Base-by-base conservation (phyloP, 2,113 vertebrate species). In the Eulacestoma nigropectus region DNA sequence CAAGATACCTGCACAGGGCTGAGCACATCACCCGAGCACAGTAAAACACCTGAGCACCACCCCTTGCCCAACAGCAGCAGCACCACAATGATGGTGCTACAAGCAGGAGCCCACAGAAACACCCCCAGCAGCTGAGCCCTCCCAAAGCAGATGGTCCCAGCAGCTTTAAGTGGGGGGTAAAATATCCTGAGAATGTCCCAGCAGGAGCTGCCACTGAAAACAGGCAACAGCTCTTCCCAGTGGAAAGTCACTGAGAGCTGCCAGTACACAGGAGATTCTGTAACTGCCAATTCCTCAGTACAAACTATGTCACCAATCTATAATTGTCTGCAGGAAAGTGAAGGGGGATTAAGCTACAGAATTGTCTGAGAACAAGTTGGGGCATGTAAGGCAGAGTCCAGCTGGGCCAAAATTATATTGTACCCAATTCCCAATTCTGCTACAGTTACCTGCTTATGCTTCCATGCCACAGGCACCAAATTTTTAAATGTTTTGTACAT, bases 331-430 rank as follows among this genome's bases (percentile, higher is more conserved):
- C 37, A 20, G 73, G 62, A 41, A 79, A 93, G 83, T 8, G 18
- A 92, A 77, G 33, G 72, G 93, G 80, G 89, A 91, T 90, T 80
- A 90, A 52, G 50, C 84, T 57, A n/a, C 83, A 86, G 91, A 84
- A 96, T 29, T 23, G 50, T 22, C 52, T 39, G 63, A 81, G 84
- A 93, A 95, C 94, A 95, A 96, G 89, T 65, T 86, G 27, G 88
- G 91, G 86, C 93, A 87, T 19, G 77, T 41, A 19, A 60, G 27
- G 56, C 82, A 92, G 47, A 62, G 69, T 10, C 68, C 75, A 74
- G 70, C 69, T 35, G 59, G 42, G 55, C 78, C 77, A 77, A 87
- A 87, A 81, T 41, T 9, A 52, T 37, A 57, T 29, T 50, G 92
- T 19, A n/a, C 79, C 56, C 78, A 27, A 44, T 84, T 27, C 79